A percentile compares a stretch with the other conserved stretches of the same genome.
Conservation (phyloP, 2,888 invertebrate species). For the Ceraclea dissimilis region DNA sequence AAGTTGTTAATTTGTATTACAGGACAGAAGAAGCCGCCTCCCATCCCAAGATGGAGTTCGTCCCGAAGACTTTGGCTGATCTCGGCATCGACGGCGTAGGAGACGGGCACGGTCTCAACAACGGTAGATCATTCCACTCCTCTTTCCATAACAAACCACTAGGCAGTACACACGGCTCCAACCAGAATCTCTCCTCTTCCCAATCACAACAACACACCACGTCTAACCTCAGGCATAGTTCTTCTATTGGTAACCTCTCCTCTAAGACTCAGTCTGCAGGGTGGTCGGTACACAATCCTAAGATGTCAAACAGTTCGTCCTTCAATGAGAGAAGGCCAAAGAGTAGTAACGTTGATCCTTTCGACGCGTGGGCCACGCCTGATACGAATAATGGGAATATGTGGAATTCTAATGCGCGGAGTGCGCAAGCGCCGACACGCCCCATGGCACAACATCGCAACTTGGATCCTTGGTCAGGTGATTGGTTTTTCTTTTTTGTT, state of each 20-base stretch:
- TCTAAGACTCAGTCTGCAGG: constrained; percentile 23
- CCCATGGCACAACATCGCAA: constrained; percentile 43
- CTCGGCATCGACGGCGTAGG: constrained; percentile 72
- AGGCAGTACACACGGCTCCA: constrained; percentile 39
- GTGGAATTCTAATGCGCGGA: constrained; percentile 26
- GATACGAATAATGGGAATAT: constrained; percentile 12
- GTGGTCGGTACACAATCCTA: constrained; percentile 23
- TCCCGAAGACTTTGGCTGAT: constrained; percentile 84
- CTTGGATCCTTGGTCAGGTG: constrained; percentile 55
- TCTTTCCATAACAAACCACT: constrained; percentile 31
- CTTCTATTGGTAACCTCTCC: constrained; percentile 26
- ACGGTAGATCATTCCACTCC: constrained; percentile 45
- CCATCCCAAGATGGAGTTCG: constrained; percentile 85
- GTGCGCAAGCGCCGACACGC: constrained; percentile 26
- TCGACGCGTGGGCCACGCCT: constrained; percentile 18
- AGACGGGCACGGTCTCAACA: constrained; percentile 61
- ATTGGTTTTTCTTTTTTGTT: constrained; percentile 32
- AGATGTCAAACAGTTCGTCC: constrained; percentile 21
- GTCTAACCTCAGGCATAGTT: constrained; percentile 35
- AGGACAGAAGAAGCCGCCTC: constrained; percentile 85
- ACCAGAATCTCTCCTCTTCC: constrained; percentile 41
- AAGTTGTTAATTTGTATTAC: constrained; percentile 16
- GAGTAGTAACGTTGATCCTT: constrained; percentile 20
- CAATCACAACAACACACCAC: constrained; percentile 35
- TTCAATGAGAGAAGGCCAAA: constrained; percentile 19